Evolutionary conservation across 2,797 vertebrate genomes (phyloP), one percentile per base, ranked within the genome.

Genomic region (Spheniscus humboldti): DNA sequence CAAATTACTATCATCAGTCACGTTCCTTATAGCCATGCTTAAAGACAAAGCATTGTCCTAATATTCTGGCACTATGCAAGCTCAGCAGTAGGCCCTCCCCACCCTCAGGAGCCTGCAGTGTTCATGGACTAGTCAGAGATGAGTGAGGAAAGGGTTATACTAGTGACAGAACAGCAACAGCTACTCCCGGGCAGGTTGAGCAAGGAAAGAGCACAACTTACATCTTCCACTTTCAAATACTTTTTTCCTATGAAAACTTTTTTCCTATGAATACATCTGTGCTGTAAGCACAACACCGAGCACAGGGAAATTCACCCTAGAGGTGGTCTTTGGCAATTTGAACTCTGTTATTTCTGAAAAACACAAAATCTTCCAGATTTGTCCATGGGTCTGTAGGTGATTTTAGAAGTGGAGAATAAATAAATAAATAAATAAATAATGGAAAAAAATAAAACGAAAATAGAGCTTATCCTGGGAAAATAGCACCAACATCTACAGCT

Each of bases 381-480:
- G 6, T 43, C 33, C 11, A 11, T 33, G 45, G 57, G 7, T 64
- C 39, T 76, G 37, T 39, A 80, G 60, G 28, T 45, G 37, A 68
- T 93, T 93, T 83, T 72, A 83, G 52, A 92, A 85, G 43, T n/a
- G 23, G 13, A 68, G 25, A 84, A 69, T 27, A 68, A 74, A 71
- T 41, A 74, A 92, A 81, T 27, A 74, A 92, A 81, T 45, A 86
- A 90, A 79, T 68, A 23, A 33, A 43, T 47, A 0, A 5, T 53
- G 6, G 4, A 20, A 3, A n/a, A 18, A 11, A 31, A 11, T 30
- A 22, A 75, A 37, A n/a, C 24, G 2, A 27, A 62, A 52, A 37
- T 48, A 81, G 52, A 96, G 41, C 28, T 56, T 67, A 92, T 97
- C 90, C 92, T 97, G 96, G 97, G 96, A 98, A 98, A 98, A 97